Evolutionary conservation across 2,113 vertebrate genomes (phyloP).

Genomic region (Alouatta palliata): DNA sequence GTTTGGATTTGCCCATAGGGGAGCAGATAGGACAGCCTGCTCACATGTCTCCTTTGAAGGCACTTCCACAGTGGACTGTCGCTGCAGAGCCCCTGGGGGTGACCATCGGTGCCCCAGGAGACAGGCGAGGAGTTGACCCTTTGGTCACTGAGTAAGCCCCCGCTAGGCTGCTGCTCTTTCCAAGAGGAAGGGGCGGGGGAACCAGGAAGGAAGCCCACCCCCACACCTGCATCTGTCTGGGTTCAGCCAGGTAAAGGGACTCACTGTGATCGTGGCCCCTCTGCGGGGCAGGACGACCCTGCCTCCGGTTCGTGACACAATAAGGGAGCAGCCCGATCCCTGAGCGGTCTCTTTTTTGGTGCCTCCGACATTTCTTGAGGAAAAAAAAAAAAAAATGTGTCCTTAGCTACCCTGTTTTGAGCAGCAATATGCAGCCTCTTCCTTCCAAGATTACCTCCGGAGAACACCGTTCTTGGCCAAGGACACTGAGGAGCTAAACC

Average conservation of each 20-base stretch:
- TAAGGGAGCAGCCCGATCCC: constrained; percentile 25
- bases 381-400: constrained; percentile 29
- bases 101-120: background rate
- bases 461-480: constrained; percentile 62
- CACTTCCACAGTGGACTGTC: background rate
- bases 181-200: background rate
- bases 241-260: background rate
- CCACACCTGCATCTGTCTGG: constrained; percentile 19
- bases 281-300: background rate
- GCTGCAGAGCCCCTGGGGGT: background rate
- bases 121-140: background rate
- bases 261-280: background rate
- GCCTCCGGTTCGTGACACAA: background rate
- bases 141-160: background rate
- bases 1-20: background rate
- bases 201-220: background rate
- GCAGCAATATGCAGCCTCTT: constrained; percentile 62
- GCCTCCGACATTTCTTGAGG: constrained; percentile 75
- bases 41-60: background rate
- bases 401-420: constrained; percentile 62
- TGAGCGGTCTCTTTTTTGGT: constrained; percentile 56
- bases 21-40: constrained; percentile 18
- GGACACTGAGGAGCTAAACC: constrained; percentile 71
- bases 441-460: constrained; percentile 63
- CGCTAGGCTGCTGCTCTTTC: background rate